Evolutionary conservation across 2,113 vertebrate species (phyloP).

Genomic region (Gambusia holbrooki): DNA sequence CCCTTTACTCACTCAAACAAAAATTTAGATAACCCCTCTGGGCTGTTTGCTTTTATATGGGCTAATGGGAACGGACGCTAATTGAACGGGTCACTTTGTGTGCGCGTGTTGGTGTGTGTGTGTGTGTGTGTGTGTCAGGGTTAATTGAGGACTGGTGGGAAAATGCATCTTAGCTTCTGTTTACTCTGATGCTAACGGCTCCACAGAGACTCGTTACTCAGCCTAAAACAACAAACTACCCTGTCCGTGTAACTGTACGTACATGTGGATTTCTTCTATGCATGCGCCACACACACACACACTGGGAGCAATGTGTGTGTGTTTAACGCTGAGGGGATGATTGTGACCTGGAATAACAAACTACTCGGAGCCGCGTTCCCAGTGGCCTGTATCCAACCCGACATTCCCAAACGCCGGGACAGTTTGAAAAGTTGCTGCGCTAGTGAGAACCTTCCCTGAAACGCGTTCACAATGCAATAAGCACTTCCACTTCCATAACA

Average conservation of each 20-base stretch:
- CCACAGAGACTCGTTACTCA: slow-evolving; percentile 61
- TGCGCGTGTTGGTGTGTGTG: slow-evolving; percentile 26
- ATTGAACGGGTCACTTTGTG: slow-evolving; percentile 59
- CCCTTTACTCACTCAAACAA: slow-evolving; percentile 4
- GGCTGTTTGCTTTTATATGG: slow-evolving; percentile 79
- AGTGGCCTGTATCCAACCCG: slow-evolving; percentile 32
- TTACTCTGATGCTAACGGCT: slow-evolving; percentile 66
- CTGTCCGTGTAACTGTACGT: slow-evolving; percentile 40
- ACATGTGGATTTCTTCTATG: slow-evolving; percentile 32
- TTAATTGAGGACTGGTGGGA: slow-evolving; percentile 72
- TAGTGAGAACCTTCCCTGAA: slow-evolving; percentile 6
- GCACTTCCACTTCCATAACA: slow-evolving; percentile 4
- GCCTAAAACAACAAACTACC: slow-evolving; percentile 66
- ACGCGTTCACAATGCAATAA: neutral
- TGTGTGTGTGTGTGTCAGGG: slow-evolving; percentile 36
- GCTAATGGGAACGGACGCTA: slow-evolving; percentile 66
- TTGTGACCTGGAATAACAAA: slow-evolving; percentile 75
- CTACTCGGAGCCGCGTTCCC: slow-evolving; percentile 58
- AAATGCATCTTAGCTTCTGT: slow-evolving; percentile 70
- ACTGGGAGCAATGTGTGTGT: slow-evolving; percentile 21
- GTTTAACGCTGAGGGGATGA: slow-evolving; percentile 24
- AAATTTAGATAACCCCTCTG: slow-evolving; percentile 56
- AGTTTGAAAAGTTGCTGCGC: slow-evolving; percentile 12
- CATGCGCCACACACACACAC: slow-evolving; percentile 4
- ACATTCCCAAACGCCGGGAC: slow-evolving; percentile 66